Evolutionary conservation across 2,113 vertebrate species (phyloP).

Genomic region (Passer domesticus): DNA sequence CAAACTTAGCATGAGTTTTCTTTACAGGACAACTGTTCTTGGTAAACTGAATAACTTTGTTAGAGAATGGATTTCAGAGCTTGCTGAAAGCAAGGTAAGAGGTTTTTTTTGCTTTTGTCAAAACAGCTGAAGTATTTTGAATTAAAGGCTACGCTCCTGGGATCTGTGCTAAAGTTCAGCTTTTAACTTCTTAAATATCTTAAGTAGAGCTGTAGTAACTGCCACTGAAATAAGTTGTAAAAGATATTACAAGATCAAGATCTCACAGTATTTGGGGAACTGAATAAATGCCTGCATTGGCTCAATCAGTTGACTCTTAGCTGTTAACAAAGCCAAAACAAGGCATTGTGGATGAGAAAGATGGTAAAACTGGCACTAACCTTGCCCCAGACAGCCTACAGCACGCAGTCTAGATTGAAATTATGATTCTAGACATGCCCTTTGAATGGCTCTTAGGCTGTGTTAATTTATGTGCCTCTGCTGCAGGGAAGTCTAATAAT

Average conservation of each 20-base stretch:
- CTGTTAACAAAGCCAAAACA: not conserved
- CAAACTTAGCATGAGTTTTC: not conserved
- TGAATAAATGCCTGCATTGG: not conserved
- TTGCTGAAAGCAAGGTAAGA: slow-evolving; percentile 92
- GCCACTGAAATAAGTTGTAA: not conserved
- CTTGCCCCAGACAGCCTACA: not conserved
- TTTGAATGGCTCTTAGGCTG: not conserved
- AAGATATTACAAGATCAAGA: not conserved
- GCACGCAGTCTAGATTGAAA: not conserved
- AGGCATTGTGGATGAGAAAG: not conserved
- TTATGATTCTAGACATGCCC: not conserved
- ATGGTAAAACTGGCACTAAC: not conserved
- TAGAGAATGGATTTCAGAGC: slow-evolving; percentile 94
- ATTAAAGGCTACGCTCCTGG: not conserved
- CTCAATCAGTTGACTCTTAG: not conserved
- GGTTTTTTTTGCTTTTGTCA: not conserved
- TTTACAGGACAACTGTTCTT: slow-evolving; percentile 81
- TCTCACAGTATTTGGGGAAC: not conserved
- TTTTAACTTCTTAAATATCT: not conserved
- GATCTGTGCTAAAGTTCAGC: not conserved
- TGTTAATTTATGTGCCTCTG: not conserved
- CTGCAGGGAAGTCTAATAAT: not conserved
- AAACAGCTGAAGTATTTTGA: not conserved
- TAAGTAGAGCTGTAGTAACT: not conserved
- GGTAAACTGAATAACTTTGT: slow-evolving; percentile 94